A percentile compares a stretch with the other conserved stretches of the same genome.
Conservation (phyloP, 1,140 invertebrate species). For the Drosophila truncata region DNA sequence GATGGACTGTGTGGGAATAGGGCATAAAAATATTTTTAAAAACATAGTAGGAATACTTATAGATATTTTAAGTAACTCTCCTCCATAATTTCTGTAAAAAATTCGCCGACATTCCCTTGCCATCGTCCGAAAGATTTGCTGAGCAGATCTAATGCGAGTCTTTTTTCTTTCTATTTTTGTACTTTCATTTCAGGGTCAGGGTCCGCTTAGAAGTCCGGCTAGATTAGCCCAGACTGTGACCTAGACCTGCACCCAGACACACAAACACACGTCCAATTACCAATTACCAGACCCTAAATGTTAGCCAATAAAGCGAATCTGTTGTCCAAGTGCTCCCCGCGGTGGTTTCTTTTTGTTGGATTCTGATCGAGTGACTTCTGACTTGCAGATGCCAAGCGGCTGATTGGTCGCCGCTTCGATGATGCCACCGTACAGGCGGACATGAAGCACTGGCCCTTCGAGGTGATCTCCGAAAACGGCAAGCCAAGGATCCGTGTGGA, state of each 20-base stretch:
- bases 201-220: constrained; percentile 61
- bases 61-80: not conserved
- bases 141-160: constrained; percentile 59
- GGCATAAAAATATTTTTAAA: not conserved
- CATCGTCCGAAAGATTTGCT: constrained; percentile 19
- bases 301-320: constrained; percentile 59
- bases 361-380: constrained; percentile 49
- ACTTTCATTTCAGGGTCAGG: constrained; percentile 79
- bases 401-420: constrained; percentile 97
- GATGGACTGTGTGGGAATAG: no score
- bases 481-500: constrained; percentile 95
- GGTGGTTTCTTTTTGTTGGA: constrained; percentile 35
- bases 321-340: constrained; percentile 29
- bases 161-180: constrained; percentile 69
- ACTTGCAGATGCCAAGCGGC: constrained; percentile 96
- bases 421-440: constrained; percentile 95
- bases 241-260: constrained; percentile 43
- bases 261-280: constrained; percentile 21
- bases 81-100: constrained; percentile 5
- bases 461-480: constrained; percentile 92
- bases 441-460: constrained; percentile 99
- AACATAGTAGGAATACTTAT: not conserved
- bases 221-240: constrained; percentile 40
- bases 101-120: not conserved
- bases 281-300: constrained; percentile 22